These are phyloP conservation scores for Osmoderma eremita DNA, from an alignment of 2,888 invertebrate genomes.

Conservation along the genomic window DNA sequence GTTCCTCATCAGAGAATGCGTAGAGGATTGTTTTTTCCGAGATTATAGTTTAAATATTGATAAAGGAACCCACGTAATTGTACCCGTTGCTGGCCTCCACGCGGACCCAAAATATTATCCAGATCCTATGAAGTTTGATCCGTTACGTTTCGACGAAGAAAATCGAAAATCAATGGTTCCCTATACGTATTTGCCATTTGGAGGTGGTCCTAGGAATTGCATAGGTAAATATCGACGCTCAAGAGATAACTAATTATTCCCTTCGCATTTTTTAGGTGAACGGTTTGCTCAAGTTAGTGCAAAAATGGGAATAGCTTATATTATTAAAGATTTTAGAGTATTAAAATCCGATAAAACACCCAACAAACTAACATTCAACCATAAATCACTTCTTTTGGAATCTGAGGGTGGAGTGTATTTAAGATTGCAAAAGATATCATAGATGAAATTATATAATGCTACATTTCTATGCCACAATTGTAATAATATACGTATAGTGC, in stretches of 20 bases:
- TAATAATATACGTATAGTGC: no score
- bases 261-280: constrained; percentile 52
- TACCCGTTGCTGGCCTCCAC: constrained; percentile 59
- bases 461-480: no score
- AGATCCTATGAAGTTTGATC: constrained; percentile 60
- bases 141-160: constrained; percentile 58
- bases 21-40: constrained; percentile 53
- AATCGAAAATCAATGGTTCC: constrained; percentile 43
- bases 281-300: constrained; percentile 58
- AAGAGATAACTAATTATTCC: constrained; percentile 43
- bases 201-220: constrained; percentile 49
- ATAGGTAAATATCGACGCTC: constrained; percentile 54
- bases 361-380: constrained; percentile 53
- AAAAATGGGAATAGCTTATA: constrained; percentile 57
- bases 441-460: no score
- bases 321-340: constrained; percentile 55
- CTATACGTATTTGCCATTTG: constrained; percentile 50
- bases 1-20: constrained; percentile 55
- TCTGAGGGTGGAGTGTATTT: constrained; percentile 55
- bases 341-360: constrained; percentile 54
- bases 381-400: constrained; percentile 57
- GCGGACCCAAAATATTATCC: constrained; percentile 58
- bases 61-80: constrained; percentile 58
- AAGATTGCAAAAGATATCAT: constrained; percentile 47
- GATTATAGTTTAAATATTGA: constrained; percentile 53